phyloP scores from a whole-genome alignment of 2,797 vertebrate genomes.

The Chiroxiphia lanceolata region DNA sequence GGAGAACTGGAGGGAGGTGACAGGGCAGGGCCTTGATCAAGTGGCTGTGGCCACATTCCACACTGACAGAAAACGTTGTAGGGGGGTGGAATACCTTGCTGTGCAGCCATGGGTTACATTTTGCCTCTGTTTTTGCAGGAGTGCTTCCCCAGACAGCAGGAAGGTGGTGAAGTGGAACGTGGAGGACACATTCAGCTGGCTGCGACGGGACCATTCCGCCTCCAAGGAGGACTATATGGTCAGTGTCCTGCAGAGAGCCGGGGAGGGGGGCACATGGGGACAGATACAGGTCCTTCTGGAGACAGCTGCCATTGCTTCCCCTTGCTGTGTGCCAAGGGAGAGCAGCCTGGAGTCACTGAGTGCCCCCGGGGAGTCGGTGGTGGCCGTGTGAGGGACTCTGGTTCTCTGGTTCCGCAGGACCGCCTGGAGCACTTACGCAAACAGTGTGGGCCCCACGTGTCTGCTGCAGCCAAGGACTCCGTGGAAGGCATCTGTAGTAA shows the following conservation, averaged over 20 bases:
- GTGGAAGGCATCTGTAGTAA: conserved; percentile 98
- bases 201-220: conserved; percentile 93
- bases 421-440: conserved; percentile 94
- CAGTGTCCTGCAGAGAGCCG: neutral
- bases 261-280: neutral
- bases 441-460: conserved; percentile 94
- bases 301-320: neutral
- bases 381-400: neutral
- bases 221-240: conserved; percentile 98
- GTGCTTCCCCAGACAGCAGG: conserved; percentile 93
- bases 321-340: neutral
- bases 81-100: neutral
- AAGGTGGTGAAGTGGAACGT: conserved; percentile 99
- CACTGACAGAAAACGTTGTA: neutral
- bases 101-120: accelerated
- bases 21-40: neutral
- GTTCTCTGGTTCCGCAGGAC: conserved; percentile 78
- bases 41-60: neutral
- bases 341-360: neutral
- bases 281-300: neutral
- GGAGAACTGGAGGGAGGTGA: neutral
- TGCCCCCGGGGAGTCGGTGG: neutral
- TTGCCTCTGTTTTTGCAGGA: conserved; percentile 74
- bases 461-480: conserved; percentile 93
- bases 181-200: conserved; percentile 98